Conservation (phyloP, 2,113 vertebrate species). For the Malurus elegans region DNA sequence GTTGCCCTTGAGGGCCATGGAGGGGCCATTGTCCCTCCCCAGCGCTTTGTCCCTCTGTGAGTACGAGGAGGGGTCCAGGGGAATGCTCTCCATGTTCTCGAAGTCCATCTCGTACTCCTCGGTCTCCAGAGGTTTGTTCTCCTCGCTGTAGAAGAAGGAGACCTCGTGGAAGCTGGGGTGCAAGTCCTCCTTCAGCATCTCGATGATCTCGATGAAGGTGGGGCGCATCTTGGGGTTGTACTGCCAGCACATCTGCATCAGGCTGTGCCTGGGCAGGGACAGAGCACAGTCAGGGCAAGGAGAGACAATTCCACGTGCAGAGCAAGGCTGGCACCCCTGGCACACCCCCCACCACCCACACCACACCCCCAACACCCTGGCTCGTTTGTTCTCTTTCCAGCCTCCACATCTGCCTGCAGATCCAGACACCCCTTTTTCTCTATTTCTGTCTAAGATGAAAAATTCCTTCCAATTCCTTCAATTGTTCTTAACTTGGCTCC, state of each 20-base stretch:
- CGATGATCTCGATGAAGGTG: constrained; percentile 92
- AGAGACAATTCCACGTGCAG: background rate
- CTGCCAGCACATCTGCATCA: constrained; percentile 99
- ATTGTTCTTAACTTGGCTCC: constrained; percentile 18
- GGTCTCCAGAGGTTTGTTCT: constrained; percentile 90
- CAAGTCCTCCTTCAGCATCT: constrained; percentile 92
- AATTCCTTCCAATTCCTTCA: constrained; percentile 48
- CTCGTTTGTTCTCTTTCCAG: background rate
- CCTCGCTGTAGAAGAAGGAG: constrained; percentile 97
- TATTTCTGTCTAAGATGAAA: constrained; percentile 23
- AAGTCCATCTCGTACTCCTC: constrained; percentile 96
- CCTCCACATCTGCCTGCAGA: background rate
- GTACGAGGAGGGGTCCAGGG: constrained; percentile 90
- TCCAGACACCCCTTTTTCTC: constrained; percentile 1
- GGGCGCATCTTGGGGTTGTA: constrained; percentile 98
- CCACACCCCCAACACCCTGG: background rate
- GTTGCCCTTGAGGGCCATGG: constrained; percentile 83
- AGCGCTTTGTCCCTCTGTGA: constrained; percentile 84
- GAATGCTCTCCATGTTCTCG: constrained; percentile 98
- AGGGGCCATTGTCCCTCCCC: constrained; percentile 82
- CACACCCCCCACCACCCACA: background rate
- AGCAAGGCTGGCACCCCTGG: accelerated
- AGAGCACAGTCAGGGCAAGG: background rate
- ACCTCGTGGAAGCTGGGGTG: constrained; percentile 90
- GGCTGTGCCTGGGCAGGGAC: constrained; percentile 77